Percentiles rank a stretch among this genome's conserved stretches.
These are phyloP conservation scores for Notarius quadriscutis DNA, from an alignment of 2,113 vertebrate genomes.

Conservation along the genomic window DNA sequence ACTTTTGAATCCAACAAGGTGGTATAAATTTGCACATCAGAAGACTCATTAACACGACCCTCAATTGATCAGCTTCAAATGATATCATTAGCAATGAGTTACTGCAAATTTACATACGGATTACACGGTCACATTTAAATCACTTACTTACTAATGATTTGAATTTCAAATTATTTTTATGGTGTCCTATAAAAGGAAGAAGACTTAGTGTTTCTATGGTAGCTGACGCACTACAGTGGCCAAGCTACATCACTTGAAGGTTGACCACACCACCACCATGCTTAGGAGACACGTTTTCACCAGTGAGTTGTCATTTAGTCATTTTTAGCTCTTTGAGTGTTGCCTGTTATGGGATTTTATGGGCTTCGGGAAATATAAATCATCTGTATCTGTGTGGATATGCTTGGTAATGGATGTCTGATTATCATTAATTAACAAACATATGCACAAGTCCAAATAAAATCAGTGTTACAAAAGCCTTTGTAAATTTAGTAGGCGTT, in stretches of 20 bases:
- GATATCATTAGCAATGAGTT: no score
- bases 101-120: no score
- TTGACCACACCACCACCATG: not conserved
- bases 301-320: not conserved
- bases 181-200: not conserved
- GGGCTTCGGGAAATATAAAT: not conserved
- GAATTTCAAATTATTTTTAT: no score
- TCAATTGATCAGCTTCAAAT: no score
- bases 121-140: no score
- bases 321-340: not conserved
- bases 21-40: not conserved
- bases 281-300: not conserved
- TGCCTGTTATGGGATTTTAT: not conserved
- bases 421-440: not conserved
- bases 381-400: not conserved
- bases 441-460: not conserved
- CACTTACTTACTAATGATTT: not conserved
- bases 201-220: not conserved
- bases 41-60: no score
- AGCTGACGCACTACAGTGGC: not conserved
- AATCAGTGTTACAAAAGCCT: not conserved
- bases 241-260: not conserved
- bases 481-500: not conserved
- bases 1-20: not conserved
- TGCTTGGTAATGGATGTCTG: not conserved